A percentile compares a stretch with the other conserved stretches of the same genome.
Evolutionary conservation across 2,888 invertebrate genomes (phyloP).

Genomic region (Pollenia angustigena): DNA sequence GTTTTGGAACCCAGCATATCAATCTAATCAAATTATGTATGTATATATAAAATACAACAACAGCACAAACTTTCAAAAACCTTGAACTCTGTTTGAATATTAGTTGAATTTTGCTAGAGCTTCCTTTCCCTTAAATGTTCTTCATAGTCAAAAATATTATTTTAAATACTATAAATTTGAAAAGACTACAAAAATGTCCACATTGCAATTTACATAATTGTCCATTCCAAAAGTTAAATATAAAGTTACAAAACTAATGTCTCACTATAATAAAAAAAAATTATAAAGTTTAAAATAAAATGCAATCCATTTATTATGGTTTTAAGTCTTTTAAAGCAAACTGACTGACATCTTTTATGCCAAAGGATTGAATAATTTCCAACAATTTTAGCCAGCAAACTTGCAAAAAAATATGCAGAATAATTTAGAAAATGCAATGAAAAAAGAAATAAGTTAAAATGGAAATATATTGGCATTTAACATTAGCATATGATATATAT

Average conservation of each 20-base stretch:
- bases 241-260: constrained; percentile 21
- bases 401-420: constrained; percentile 23
- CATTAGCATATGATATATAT: neutral
- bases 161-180: neutral
- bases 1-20: no score
- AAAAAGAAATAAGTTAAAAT: neutral
- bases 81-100: no score
- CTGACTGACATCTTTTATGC: constrained; percentile 11
- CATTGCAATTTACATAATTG: neutral
- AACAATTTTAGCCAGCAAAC: constrained; percentile 17
- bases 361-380: constrained; percentile 40
- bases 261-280: neutral
- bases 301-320: constrained; percentile 14
- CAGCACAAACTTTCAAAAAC: no score
- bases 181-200: neutral
- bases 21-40: no score
- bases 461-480: neutral
- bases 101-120: no score
- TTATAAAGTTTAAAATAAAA: constrained; percentile 13
- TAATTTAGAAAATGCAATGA: neutral
- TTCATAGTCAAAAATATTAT: no score
- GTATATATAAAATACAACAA: no score
- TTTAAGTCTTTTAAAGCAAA: constrained; percentile 9
- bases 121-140: no score
- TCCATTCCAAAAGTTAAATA: constrained; percentile 12